These are phyloP conservation scores for Pomacea canaliculata DNA, from an alignment of 2,888 invertebrate species.

Conservation along the genomic window DNA sequence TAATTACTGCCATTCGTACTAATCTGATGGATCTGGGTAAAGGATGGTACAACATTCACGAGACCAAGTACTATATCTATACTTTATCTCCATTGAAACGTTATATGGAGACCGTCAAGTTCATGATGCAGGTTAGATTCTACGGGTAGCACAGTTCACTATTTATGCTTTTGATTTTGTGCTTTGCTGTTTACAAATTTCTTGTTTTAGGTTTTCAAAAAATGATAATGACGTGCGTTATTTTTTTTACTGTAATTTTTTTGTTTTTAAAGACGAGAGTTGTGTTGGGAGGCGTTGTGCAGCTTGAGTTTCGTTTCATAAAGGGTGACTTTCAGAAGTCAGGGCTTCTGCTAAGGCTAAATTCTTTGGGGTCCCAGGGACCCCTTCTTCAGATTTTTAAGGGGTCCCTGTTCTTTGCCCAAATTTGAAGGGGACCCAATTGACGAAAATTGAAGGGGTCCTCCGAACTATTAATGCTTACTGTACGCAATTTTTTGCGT, in stretches of 20 bases:
- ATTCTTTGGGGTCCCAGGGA: too few species aligned
- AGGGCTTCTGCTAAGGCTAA: too few species aligned
- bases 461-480: too few species aligned
- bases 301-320: too few species aligned
- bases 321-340: too few species aligned
- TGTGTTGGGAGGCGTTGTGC: too few species aligned
- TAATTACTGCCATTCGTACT: slow-evolving; percentile 78
- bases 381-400: too few species aligned
- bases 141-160: slow-evolving; percentile 69
- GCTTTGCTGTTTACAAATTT: not conserved
- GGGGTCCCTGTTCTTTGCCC: too few species aligned
- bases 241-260: not conserved
- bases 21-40: slow-evolving; percentile 85
- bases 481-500: too few species aligned
- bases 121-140: slow-evolving; percentile 81
- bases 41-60: slow-evolving; percentile 87
- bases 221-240: not conserved
- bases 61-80: slow-evolving; percentile 81
- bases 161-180: slow-evolving; percentile 46
- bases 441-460: too few species aligned
- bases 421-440: too few species aligned
- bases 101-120: slow-evolving; percentile 82
- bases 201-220: too few species aligned
- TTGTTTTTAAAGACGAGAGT: not conserved
- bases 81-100: slow-evolving; percentile 82